These are phyloP conservation scores for Bos taurus DNA, from an alignment of 2,113 vertebrate species.

Conservation along the genomic window DNA sequence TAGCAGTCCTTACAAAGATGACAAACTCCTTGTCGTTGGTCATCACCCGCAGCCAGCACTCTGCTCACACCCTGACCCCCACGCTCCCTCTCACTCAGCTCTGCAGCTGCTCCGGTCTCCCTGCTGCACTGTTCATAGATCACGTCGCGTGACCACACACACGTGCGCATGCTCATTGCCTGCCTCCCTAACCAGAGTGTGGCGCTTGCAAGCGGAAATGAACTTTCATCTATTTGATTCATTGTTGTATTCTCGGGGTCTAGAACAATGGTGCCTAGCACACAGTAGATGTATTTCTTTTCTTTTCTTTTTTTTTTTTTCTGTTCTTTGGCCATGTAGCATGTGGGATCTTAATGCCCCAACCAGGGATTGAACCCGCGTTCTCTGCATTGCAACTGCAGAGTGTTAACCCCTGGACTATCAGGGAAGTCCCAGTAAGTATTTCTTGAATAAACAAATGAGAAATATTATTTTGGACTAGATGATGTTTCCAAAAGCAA, in stretches of 20 bases:
- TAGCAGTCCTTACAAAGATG: too few relatives aligned
- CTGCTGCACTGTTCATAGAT: background rate
- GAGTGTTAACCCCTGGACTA: background rate
- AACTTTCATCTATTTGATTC: background rate
- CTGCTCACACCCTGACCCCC: background rate
- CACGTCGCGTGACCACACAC: background rate
- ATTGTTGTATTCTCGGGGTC: background rate
- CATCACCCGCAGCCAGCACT: background rate
- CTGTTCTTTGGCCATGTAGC: background rate
- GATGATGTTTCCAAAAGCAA: conserved; percentile 8
- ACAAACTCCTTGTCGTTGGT: background rate
- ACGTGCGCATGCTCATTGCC: background rate
- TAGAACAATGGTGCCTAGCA: background rate
- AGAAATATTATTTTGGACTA: background rate
- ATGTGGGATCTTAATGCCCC: background rate
- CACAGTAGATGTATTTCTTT: background rate
- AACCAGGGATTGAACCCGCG: background rate
- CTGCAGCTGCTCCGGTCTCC: background rate
- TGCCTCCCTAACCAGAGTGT: background rate
- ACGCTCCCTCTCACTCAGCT: background rate
- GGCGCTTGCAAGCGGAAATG: background rate
- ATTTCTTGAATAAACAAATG: background rate
- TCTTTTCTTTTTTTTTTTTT: background rate
- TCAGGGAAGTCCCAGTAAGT: background rate
- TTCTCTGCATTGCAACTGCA: background rate